A percentile compares a stretch with the other conserved stretches of the same genome.
Evolutionary conservation across 2,113 vertebrate species (phyloP).

Genomic region (Athene noctua): DNA sequence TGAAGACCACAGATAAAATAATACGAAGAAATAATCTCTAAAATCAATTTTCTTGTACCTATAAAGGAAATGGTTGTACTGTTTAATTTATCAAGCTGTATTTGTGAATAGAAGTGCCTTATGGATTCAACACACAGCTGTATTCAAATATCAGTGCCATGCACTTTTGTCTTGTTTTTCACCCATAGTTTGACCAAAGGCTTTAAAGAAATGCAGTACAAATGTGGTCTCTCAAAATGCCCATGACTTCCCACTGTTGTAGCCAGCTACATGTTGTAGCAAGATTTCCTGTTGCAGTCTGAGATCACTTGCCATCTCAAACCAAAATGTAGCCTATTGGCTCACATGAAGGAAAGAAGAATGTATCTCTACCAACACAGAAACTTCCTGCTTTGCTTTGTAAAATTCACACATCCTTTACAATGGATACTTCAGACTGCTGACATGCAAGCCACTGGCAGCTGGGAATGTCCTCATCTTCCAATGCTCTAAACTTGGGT

Average conservation of each 20-base stretch:
- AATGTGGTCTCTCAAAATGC: background rate
- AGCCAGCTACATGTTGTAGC: background rate
- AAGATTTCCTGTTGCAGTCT: background rate
- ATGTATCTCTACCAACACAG: fast-evolving
- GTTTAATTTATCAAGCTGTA: background rate
- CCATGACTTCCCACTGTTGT: background rate
- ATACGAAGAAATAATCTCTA: background rate
- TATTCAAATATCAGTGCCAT: background rate
- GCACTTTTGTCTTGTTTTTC: background rate
- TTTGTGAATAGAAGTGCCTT: background rate
- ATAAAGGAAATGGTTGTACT: background rate
- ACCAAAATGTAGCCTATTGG: background rate
- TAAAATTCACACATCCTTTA: background rate
- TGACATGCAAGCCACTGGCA: background rate
- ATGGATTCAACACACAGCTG: background rate
- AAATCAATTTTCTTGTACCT: background rate
- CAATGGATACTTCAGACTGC: background rate
- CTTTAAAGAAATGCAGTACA: background rate
- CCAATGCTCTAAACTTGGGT: background rate
- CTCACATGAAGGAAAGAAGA: background rate
- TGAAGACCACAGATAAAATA: background rate
- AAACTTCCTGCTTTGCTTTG: background rate
- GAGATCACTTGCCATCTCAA: background rate
- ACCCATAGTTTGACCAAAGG: background rate
- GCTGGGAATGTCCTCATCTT: background rate